phyloP scores from a whole-genome alignment of 64 coral and sea anemone genomes.

The Actinia tenebrosa region DNA sequence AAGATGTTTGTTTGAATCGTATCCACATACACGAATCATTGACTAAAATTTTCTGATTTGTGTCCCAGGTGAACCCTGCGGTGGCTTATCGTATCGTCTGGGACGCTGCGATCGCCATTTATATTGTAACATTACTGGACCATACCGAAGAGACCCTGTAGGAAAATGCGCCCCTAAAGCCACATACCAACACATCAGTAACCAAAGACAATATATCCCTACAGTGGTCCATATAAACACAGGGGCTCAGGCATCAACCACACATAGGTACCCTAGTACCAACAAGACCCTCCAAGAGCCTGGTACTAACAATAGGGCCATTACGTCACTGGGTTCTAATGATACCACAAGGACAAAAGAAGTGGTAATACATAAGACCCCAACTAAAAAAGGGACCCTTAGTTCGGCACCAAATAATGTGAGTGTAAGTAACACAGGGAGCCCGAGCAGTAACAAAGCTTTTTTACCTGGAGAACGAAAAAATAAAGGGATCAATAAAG shows the following conservation, averaged over 20 bases:
- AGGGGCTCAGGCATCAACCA: not conserved
- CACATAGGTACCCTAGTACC: not conserved
- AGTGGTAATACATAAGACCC: not conserved
- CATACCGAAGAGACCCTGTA: slow-evolving; percentile 18
- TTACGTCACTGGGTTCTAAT: not conserved
- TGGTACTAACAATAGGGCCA: not conserved
- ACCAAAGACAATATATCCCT: not conserved
- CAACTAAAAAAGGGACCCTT: not conserved
- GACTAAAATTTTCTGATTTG: not conserved
- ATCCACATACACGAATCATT: too few relatives aligned
- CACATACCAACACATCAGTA: not conserved
- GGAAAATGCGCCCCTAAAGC: slow-evolving; percentile 14
- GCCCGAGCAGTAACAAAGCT: not conserved
- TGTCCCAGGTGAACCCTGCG: slow-evolving; percentile 12
- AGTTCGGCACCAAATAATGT: not conserved
- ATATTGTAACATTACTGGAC: slow-evolving; percentile 31
- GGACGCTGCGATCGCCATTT: slow-evolving; percentile 20
- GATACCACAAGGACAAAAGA: not conserved
- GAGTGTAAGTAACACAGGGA: not conserved
- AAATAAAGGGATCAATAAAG: slow-evolving; percentile 5
- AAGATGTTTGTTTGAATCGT: too few relatives aligned
- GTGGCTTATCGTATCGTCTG: slow-evolving; percentile 9
- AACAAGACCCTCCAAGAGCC: not conserved
- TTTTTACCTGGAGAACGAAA: not conserved
- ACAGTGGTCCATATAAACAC: not conserved